Percentiles rank a stretch among this genome's conserved stretches.
Evolutionary conservation across 2,888 invertebrate genomes (phyloP).

Genomic region (Autographa gamma): DNA sequence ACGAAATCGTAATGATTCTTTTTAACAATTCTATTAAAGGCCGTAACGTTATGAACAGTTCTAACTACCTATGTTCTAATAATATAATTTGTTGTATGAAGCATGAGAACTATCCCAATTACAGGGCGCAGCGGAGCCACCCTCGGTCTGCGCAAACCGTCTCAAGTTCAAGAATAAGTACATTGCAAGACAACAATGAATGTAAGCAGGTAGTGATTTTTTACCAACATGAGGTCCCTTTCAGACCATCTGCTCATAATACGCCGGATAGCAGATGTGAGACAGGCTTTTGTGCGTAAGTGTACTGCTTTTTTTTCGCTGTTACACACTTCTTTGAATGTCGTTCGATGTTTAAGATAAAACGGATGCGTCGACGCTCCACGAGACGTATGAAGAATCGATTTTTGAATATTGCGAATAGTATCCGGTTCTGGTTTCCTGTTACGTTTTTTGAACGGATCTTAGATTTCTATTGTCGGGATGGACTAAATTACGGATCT

Average conservation of each 20-base stretch:
- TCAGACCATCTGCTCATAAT: conserved; percentile 78
- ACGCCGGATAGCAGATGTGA: conserved; percentile 82
- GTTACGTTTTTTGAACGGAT: conserved; percentile 56
- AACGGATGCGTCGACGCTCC: conserved; percentile 60
- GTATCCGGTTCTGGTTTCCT: conserved; percentile 71
- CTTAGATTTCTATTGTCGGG: conserved; percentile 28
- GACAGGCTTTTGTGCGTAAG: conserved; percentile 70
- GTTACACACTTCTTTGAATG: conserved; percentile 59
- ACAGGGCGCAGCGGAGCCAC: conserved; percentile 28
- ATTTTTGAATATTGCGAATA: conserved; percentile 76
- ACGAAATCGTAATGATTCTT: no score
- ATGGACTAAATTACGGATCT: conserved; percentile 33
- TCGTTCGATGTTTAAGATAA: conserved; percentile 57
- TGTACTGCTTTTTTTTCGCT: conserved; percentile 68
- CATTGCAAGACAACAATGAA: conserved; percentile 63
- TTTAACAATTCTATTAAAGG: no score
- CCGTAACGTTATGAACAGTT: no score
- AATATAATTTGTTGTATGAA: neutral
- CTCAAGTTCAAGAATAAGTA: conserved; percentile 77
- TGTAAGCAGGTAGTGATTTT: conserved; percentile 81
- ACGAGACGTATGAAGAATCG: conserved; percentile 65
- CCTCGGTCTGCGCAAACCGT: conserved; percentile 57
- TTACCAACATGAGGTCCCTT: conserved; percentile 65
- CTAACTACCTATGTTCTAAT: no score
- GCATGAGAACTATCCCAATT: conserved; percentile 50